Percentiles rank a stretch among this genome's conserved stretches.
Evolutionary conservation across 2,113 vertebrate species (phyloP).

Genomic region (Eidolon helvum): DNA sequence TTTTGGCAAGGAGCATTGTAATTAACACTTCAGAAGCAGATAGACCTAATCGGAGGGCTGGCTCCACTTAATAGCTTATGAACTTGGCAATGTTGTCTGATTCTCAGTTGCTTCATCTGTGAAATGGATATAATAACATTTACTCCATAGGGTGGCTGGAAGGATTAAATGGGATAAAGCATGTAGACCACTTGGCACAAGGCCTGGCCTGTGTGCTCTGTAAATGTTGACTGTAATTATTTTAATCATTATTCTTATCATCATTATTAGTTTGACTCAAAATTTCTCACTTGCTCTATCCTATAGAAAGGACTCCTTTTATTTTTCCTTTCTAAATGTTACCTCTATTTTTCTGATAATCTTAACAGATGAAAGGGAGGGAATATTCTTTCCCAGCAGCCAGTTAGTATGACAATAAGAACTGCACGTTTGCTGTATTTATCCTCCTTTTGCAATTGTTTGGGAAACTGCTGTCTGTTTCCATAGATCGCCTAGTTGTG

Average conservation of each 20-base stretch:
- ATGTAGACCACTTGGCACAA: not conserved
- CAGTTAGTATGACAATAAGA: slow-evolving; percentile 67
- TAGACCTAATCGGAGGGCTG: not conserved
- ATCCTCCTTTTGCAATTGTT: slow-evolving; percentile 69
- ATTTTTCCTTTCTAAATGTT: not conserved
- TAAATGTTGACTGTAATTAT: slow-evolving; percentile 5
- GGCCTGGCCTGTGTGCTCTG: not conserved
- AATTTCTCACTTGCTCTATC: not conserved
- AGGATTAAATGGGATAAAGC: slow-evolving; percentile 24
- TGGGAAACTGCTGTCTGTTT: slow-evolving; percentile 52
- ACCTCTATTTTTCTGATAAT: slow-evolving; percentile 66
- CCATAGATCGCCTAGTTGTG: slow-evolving; percentile 3
- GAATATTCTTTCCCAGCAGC: slow-evolving; percentile 57
- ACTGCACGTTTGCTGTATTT: slow-evolving; percentile 60
- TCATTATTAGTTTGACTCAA: slow-evolving; percentile 31
- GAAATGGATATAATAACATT: slow-evolving; percentile 49
- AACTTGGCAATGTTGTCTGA: slow-evolving; percentile 21
- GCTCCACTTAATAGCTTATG: slow-evolving; percentile 39
- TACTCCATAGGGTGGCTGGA: not conserved
- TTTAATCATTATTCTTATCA: not conserved
- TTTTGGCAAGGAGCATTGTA: slow-evolving; percentile 1
- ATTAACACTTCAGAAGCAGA: slow-evolving; percentile 62
- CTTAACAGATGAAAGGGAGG: slow-evolving; percentile 71
- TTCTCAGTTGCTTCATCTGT: slow-evolving; percentile 39
- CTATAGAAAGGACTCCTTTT: not conserved